These are phyloP conservation scores for Chaitophorus viminalis DNA, from an alignment of 2,888 invertebrate species.

Conservation along the genomic window DNA sequence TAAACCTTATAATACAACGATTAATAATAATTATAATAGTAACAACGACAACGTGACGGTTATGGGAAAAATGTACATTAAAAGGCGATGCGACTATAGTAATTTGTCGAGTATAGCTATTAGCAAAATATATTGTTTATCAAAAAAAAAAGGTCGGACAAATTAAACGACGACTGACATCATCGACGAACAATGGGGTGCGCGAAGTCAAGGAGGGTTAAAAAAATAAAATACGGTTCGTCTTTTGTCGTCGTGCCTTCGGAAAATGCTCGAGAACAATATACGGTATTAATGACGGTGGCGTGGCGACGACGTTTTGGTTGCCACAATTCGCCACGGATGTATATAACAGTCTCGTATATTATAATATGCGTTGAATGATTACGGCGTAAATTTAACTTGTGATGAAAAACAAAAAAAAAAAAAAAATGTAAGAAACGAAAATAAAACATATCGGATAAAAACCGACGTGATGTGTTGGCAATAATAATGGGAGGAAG, in stretches of 20 bases:
- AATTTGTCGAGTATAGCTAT: conserved; percentile 28
- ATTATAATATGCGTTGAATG: not conserved
- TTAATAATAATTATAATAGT: not conserved
- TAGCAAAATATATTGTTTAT: not conserved
- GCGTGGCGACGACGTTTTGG: not conserved
- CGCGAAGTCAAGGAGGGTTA: not conserved
- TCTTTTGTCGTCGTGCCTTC: not conserved
- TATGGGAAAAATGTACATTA: not conserved
- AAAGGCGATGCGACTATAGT: not conserved
- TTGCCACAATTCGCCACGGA: not conserved
- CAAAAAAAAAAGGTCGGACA: not conserved
- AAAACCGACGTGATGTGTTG: not conserved
- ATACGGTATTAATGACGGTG: conserved; percentile 32
- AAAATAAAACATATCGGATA: not conserved
- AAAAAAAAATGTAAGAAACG: not conserved
- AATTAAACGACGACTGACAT: conserved; percentile 26
- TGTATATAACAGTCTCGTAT: not conserved
- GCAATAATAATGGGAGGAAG: too few species aligned
- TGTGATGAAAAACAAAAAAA: not conserved
- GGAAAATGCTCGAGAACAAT: conserved; percentile 22
- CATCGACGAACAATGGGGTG: conserved; percentile 10
- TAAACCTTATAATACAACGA: too few species aligned
- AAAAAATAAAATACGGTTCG: not conserved
- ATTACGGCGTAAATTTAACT: not conserved
- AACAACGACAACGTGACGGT: not conserved